Percentiles rank a stretch among this genome's conserved stretches.
Conservation (phyloP, 92 coral and sea anemone species). For the Siderastrea radians region DNA sequence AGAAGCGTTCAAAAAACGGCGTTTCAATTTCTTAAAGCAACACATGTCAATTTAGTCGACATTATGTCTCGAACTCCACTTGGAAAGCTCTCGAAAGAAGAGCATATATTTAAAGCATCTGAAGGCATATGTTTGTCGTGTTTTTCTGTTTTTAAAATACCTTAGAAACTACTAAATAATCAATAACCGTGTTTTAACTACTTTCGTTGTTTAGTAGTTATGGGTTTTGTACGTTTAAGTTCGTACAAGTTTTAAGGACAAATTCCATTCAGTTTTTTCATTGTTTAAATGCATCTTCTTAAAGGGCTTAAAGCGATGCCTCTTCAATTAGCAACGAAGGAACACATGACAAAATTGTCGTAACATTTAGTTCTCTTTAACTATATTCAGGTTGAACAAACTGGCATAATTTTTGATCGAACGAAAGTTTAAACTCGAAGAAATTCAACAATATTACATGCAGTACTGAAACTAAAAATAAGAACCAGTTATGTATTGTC, state of each 20-base stretch:
- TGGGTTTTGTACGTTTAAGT: too few relatives aligned
- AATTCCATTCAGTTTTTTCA: neutral
- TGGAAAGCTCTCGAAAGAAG: constrained; percentile 15
- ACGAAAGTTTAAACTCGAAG: neutral
- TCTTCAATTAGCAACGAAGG: neutral
- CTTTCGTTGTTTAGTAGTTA: neutral
- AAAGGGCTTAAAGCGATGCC: neutral
- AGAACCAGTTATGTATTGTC: neutral
- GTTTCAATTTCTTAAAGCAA: neutral
- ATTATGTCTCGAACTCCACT: constrained; percentile 27
- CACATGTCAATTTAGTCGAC: constrained; percentile 8
- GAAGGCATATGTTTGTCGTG: constrained; percentile 5
- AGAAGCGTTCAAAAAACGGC: neutral
- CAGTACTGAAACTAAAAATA: neutral
- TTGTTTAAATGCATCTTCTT: neutral
- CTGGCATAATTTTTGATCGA: neutral
- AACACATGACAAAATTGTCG: neutral
- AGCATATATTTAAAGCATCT: constrained; percentile 21
- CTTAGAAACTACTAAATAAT: neutral
- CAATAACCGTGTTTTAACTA: too few relatives aligned
- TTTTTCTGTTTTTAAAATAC: neutral
- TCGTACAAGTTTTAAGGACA: neutral
- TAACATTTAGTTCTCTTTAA: neutral
- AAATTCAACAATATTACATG: constrained; percentile 6
- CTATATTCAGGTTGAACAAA: neutral